These are phyloP conservation scores for Pygmarrhopalites habei DNA, from an alignment of 1,140 invertebrate species.

Conservation along the genomic window DNA sequence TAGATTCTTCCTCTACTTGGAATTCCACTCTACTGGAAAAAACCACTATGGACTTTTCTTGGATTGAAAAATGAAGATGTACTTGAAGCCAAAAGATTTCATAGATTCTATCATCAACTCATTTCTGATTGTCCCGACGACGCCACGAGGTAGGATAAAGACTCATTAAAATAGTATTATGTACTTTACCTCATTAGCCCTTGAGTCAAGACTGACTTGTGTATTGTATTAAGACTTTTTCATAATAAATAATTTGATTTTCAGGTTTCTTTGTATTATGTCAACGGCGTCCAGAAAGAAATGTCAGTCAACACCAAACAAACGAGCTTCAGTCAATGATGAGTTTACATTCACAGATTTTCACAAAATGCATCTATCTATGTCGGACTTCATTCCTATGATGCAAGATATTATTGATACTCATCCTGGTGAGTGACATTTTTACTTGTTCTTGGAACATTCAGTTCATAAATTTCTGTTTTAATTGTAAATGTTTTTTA, in stretches of 20 bases:
- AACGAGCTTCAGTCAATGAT: conserved; percentile 55
- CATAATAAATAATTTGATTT: too few species aligned
- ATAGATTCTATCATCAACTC: conserved; percentile 26
- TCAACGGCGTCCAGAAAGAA: conserved; percentile 30
- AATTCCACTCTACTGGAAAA: conserved; percentile 87
- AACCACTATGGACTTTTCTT: conserved; percentile 72
- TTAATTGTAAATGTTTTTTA: too few species aligned
- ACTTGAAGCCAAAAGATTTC: conserved; percentile 55
- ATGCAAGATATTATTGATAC: conserved; percentile 98
- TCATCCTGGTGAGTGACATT: conserved; percentile 82
- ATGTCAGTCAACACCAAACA: conserved; percentile 55
- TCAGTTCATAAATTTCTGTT: too few species aligned
- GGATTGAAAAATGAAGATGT: conserved; percentile 64
- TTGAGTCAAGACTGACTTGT: too few species aligned
- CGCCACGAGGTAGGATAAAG: too few species aligned
- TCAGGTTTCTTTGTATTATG: conserved; percentile 81
- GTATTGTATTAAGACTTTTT: too few species aligned
- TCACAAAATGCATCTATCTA: conserved; percentile 18
- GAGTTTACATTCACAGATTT: conserved; percentile 41
- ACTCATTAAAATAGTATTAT: too few species aligned
- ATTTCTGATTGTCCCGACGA: conserved; percentile 76
- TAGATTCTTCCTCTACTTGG: conserved; percentile 42
- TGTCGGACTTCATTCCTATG: conserved; percentile 75
- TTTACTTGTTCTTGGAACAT: too few species aligned
- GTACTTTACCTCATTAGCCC: too few species aligned